These are phyloP conservation scores for Brachionus plicatilis DNA, from an alignment of 1,140 invertebrate species.

Conservation along the genomic window DNA sequence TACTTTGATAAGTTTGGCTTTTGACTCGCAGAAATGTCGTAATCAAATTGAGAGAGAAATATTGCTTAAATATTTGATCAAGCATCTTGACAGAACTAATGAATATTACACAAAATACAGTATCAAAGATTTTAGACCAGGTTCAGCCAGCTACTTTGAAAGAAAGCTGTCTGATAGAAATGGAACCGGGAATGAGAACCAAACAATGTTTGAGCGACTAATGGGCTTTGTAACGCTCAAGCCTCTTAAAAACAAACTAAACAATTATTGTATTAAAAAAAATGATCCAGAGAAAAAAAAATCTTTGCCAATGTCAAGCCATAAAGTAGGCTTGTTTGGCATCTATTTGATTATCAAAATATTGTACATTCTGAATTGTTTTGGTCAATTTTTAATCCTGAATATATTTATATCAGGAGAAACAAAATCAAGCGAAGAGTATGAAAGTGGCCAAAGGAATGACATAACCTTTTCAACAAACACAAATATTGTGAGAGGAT, in stretches of 20 bases:
- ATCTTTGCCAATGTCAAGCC: not conserved
- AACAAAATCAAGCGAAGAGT: not conserved
- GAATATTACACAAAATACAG: not conserved
- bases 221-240: not conserved
- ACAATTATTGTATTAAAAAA: not conserved
- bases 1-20: not conserved
- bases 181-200: not conserved
- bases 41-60: constrained; percentile 43
- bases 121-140: not conserved
- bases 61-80: constrained; percentile 52
- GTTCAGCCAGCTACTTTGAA: not conserved
- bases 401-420: constrained; percentile 11
- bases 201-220: not conserved
- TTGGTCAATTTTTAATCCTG: constrained; percentile 25
- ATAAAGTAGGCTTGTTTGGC: not conserved
- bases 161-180: not conserved
- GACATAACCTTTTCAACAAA: constrained; percentile 27
- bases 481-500: not conserved
- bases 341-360: constrained; percentile 32
- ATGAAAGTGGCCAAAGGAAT: not conserved
- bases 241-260: not conserved
- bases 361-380: constrained; percentile 18
- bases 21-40: not conserved
- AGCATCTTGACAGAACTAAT: constrained; percentile 49
- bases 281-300: not conserved